Conservation (phyloP, 2,888 invertebrate species). For the Dicyrtomina minuta region DNA sequence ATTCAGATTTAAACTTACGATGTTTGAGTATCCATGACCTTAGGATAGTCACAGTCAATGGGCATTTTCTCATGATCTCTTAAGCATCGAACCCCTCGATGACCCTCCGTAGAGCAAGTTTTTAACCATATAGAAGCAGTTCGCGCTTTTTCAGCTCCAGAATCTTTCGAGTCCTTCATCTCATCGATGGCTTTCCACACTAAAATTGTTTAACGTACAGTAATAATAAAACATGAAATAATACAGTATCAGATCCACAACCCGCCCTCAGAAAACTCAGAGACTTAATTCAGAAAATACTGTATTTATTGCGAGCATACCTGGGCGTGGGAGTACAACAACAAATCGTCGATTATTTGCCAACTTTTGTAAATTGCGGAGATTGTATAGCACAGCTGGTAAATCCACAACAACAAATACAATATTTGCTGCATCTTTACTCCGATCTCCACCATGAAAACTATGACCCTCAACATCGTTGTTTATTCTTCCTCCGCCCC, state of each 20-base stretch:
- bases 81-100: slow-evolving; percentile 43
- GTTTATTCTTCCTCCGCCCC: background rate
- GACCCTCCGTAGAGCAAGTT: slow-evolving; percentile 33
- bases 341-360: slow-evolving; percentile 44
- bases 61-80: slow-evolving; percentile 32
- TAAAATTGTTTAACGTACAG: slow-evolving; percentile 5
- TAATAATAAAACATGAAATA: background rate
- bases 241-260: background rate
- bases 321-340: slow-evolving; percentile 35
- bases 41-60: slow-evolving; percentile 38
- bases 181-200: slow-evolving; percentile 45
- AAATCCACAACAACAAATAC: slow-evolving; percentile 45
- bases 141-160: slow-evolving; percentile 39
- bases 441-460: slow-evolving; percentile 15
- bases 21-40: slow-evolving; percentile 25
- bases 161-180: slow-evolving; percentile 45
- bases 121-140: slow-evolving; percentile 45
- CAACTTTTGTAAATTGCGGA: slow-evolving; percentile 39
- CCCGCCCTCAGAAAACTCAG: background rate
- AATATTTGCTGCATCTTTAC: slow-evolving; percentile 25
- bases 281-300: background rate
- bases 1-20: slow-evolving; percentile 3
- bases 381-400: slow-evolving; percentile 39
- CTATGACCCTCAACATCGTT: background rate
- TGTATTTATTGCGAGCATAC: too few relatives aligned